Evolutionary conservation across 2,888 invertebrate species (phyloP).

Genomic region (Tetranychus piercei): DNA sequence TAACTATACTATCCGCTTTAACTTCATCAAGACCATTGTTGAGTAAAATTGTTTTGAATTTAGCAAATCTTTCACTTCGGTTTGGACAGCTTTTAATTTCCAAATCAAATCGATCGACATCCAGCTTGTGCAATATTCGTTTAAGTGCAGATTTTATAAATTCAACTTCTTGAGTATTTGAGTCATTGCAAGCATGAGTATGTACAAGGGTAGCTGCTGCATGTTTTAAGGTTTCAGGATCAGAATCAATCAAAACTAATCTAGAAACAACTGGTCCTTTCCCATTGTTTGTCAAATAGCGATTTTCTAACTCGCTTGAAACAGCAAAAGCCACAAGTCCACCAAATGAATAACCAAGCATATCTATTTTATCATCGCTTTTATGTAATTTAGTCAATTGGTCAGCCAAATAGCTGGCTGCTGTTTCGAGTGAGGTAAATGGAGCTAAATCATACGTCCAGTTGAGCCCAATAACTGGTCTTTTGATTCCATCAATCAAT

Average conservation of each 20-base stretch:
- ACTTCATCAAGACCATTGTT: background rate
- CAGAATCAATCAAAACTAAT: conserved; percentile 1
- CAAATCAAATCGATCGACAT: background rate
- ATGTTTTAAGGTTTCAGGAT: background rate
- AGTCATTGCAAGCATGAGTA: background rate
- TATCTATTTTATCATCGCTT: background rate
- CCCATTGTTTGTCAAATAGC: background rate
- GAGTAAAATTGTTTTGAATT: background rate
- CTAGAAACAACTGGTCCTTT: background rate
- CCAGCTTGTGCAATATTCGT: background rate
- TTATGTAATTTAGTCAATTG: background rate
- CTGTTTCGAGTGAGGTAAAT: background rate
- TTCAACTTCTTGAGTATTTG: background rate
- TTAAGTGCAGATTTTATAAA: background rate
- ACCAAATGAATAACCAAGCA: conserved; percentile 5
- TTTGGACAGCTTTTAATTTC: background rate
- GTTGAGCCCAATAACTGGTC: conserved; percentile 4
- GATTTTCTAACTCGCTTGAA: background rate
- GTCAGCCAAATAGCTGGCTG: background rate
- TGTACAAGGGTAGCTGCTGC: background rate
- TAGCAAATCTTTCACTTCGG: background rate
- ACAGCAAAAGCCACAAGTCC: background rate
- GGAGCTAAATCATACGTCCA: conserved; percentile 1
- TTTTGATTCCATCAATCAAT: background rate
- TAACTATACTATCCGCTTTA: background rate